Percentiles rank a stretch among this genome's conserved stretches.
Evolutionary conservation across 2,888 invertebrate genomes (phyloP).

Genomic region (Drosophila rellima): DNA sequence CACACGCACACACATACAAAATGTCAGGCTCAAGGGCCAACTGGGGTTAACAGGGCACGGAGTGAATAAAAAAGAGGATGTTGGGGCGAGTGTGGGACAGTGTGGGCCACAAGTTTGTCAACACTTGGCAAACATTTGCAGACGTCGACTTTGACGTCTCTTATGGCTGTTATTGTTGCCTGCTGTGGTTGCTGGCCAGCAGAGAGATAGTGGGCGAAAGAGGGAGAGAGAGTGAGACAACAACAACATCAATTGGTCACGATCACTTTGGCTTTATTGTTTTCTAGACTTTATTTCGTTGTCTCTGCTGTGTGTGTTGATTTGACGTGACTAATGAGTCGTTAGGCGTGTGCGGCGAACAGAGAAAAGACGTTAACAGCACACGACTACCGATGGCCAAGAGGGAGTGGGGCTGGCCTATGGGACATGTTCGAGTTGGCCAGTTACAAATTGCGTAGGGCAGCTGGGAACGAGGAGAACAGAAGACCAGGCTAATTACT

Average conservation of each 20-base stretch:
- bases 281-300: conserved; percentile 34
- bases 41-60: conserved; percentile 35
- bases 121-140: conserved; percentile 73
- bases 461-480: conserved; percentile 32
- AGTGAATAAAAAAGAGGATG: neutral
- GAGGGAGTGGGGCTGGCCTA: conserved; percentile 5
- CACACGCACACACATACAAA: conserved; percentile 20
- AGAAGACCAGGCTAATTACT: conserved; percentile 40
- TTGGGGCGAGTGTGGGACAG: conserved; percentile 20
- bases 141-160: conserved; percentile 52
- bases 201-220: conserved; percentile 40
- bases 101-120: conserved; percentile 68
- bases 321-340: conserved; percentile 77
- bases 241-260: conserved; percentile 74
- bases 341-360: conserved; percentile 59
- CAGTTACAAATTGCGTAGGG: conserved; percentile 60
- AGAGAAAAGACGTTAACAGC: conserved; percentile 38
- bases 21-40: conserved; percentile 45
- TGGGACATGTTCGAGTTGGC: conserved; percentile 46
- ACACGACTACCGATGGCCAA: neutral
- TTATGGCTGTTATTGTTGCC: conserved; percentile 21
- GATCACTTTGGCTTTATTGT: conserved; percentile 76
- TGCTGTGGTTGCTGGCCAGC: conserved; percentile 32
- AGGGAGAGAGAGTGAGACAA: conserved; percentile 35
- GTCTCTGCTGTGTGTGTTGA: conserved; percentile 60